Conservation (phyloP, 2,113 vertebrate species). For the Butorides virescens region DNA sequence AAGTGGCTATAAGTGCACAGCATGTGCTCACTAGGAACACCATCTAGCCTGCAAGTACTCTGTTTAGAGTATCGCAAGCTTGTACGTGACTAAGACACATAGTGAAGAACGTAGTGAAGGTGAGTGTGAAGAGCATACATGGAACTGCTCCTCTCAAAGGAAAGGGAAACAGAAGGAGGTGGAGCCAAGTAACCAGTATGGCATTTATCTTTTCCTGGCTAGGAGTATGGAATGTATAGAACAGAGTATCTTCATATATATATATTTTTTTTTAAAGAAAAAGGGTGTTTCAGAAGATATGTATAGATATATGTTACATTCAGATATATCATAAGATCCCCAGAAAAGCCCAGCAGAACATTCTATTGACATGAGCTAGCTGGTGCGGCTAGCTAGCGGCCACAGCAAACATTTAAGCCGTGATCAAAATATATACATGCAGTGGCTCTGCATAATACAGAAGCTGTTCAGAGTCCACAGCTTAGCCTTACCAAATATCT, state of each 20-base stretch:
- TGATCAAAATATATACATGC: neutral
- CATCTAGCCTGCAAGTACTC: neutral
- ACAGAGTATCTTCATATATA: neutral
- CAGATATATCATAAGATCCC: neutral
- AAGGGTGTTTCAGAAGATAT: neutral
- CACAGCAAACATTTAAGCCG: neutral
- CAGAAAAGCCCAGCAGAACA: neutral
- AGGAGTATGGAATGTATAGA: neutral
- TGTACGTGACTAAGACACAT: neutral
- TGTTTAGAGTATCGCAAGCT: neutral
- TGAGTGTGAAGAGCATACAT: neutral
- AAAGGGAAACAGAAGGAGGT: neutral
- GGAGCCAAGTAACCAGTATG: neutral
- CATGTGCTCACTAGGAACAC: neutral
- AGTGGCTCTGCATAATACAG: neutral
- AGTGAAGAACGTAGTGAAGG: neutral
- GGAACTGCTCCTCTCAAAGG: neutral
- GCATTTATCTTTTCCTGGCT: neutral
- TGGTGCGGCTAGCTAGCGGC: too few species aligned
- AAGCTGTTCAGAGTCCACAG: neutral
- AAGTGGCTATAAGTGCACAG: neutral
- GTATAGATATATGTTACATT: neutral
- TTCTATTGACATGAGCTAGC: neutral
- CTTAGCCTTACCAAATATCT: neutral
- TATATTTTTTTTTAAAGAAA: neutral